Conservation (phyloP, 64 coral and sea anemone genomes). For the Porites lutea region DNA sequence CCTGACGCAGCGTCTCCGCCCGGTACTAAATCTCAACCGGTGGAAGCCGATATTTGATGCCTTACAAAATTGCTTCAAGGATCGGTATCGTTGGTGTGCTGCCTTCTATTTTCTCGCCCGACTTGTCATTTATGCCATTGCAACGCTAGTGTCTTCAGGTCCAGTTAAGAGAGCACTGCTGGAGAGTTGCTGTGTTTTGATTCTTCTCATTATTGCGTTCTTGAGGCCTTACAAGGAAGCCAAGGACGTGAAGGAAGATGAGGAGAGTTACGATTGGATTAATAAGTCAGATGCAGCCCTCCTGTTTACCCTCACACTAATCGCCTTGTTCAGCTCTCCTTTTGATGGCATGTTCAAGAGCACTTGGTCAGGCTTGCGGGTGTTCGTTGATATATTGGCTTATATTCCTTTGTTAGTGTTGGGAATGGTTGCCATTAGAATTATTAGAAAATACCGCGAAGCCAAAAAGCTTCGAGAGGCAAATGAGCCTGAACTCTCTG, state of each 20-base stretch:
- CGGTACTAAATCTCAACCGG: constrained; percentile 77
- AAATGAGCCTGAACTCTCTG: constrained; percentile 4
- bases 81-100: constrained; percentile 91
- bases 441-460: not conserved
- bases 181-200: constrained; percentile 47
- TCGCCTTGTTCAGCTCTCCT: constrained; percentile 65
- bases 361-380: not conserved
- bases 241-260: constrained; percentile 20
- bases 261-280: constrained; percentile 41
- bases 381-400: constrained; percentile 21
- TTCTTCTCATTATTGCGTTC: constrained; percentile 30
- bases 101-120: constrained; percentile 91
- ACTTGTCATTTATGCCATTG: constrained; percentile 49
- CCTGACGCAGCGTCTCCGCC: constrained; percentile 63
- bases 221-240: constrained; percentile 38
- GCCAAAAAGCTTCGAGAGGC: not conserved
- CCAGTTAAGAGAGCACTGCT: constrained; percentile 57
- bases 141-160: constrained; percentile 13
- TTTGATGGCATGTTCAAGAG: not conserved
- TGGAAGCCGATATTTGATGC: constrained; percentile 94
- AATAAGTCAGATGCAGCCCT: constrained; percentile 44
- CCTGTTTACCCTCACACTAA: constrained; percentile 43
- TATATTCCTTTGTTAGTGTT: constrained; percentile 50
- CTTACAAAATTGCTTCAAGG: constrained; percentile 88
- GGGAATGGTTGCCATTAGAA: constrained; percentile 10